Evolutionary conservation across 2,113 vertebrate genomes (phyloP).

Genomic region (Pelodiscus sinensis): DNA sequence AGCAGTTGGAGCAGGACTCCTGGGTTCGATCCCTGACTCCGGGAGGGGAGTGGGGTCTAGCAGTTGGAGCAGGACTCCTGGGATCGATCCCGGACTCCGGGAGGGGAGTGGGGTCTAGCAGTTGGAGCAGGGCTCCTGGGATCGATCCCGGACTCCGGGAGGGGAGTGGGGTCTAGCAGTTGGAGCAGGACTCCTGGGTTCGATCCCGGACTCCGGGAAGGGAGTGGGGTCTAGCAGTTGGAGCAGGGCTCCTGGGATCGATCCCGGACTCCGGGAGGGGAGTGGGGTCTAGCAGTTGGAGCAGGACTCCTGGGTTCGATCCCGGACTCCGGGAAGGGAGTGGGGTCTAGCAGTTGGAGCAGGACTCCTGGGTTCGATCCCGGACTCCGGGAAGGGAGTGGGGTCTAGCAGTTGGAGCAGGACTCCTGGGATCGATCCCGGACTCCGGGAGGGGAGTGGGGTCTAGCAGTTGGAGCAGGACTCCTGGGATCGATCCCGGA

Average conservation of each 20-base stretch:
- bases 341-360: too few relatives aligned
- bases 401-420: too few relatives aligned
- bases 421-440: not conserved
- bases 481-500: not conserved
- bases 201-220: too few relatives aligned
- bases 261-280: not conserved
- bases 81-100: not conserved
- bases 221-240: too few relatives aligned
- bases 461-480: too few relatives aligned
- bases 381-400: not conserved
- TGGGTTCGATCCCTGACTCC: not conserved
- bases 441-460: too few relatives aligned
- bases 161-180: too few relatives aligned
- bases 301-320: not conserved
- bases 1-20: too few relatives aligned
- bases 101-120: too few relatives aligned
- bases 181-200: not conserved
- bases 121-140: not conserved
- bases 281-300: too few relatives aligned
- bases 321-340: not conserved
- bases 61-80: not conserved
- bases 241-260: not conserved
- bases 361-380: not conserved
- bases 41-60: too few relatives aligned
- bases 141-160: not conserved